These are phyloP conservation scores for Drosophila truncata DNA, from an alignment of 1,140 invertebrate genomes.

Conservation along the genomic window DNA sequence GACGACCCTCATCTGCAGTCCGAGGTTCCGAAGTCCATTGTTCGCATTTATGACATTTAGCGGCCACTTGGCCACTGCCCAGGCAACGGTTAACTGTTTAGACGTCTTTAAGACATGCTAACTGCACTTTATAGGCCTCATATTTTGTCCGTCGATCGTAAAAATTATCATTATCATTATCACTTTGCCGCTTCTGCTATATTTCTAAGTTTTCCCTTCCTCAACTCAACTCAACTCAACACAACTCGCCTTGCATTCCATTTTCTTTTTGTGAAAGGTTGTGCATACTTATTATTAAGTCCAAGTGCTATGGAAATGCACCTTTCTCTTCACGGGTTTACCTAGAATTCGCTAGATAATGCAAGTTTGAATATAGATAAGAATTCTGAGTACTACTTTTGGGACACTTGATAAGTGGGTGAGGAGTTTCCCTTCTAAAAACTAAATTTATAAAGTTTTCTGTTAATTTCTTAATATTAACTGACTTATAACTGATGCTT, in stretches of 20 bases:
- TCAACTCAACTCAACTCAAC: not conserved
- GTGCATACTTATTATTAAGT: slow-evolving; percentile 59
- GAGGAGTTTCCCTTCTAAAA: not conserved
- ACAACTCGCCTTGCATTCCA: not conserved
- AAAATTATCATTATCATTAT: slow-evolving; percentile 82
- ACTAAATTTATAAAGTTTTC: too few species aligned
- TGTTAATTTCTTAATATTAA: too few species aligned
- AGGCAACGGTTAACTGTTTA: slow-evolving; percentile 68
- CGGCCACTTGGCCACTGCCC: slow-evolving; percentile 46
- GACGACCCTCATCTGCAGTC: slow-evolving; percentile 15
- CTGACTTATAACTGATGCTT: too few species aligned
- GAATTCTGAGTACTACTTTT: not conserved
- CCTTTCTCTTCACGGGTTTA: slow-evolving; percentile 63
- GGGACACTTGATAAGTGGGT: not conserved
- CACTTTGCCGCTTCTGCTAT: slow-evolving; percentile 23
- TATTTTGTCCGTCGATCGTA: slow-evolving; percentile 71
- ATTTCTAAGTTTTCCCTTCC: slow-evolving; percentile 10
- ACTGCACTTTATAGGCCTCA: slow-evolving; percentile 76
- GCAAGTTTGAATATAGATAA: not conserved
- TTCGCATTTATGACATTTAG: slow-evolving; percentile 77
- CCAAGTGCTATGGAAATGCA: slow-evolving; percentile 51
- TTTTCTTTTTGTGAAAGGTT: slow-evolving; percentile 66
- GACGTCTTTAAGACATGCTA: slow-evolving; percentile 75
- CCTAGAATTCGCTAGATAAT: slow-evolving; percentile 11
- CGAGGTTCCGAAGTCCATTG: slow-evolving; percentile 29